Evolutionary conservation across 2,113 vertebrate species (phyloP), one percentile per base, ranked within the genome.

Genomic region (Scatophagus argus): DNA sequence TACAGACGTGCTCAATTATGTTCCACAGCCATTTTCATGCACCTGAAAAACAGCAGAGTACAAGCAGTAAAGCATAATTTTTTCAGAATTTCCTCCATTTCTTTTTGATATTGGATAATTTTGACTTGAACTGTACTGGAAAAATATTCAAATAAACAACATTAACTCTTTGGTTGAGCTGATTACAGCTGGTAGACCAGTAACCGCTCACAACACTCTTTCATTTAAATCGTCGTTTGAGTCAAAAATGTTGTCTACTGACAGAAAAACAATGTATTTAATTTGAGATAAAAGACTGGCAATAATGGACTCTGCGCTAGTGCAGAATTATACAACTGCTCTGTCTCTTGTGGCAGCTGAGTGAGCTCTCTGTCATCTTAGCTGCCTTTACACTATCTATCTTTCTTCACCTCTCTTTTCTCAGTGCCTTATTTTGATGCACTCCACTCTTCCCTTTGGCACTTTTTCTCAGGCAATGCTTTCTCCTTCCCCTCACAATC

Each of bases 351-450:
- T 25, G 25, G 25, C 9, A 32, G 31, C 32, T 43, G 25, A 56
- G 32, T 25, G 14, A 41, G 25, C 44, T 59, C 19, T 23, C 6
- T 44, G 52, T 55, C 61, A 66, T 67, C 38, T 36, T 8, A n/a
- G 2, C 52, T 41, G 13, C 36, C 34, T 54, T 38, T n/a, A 27
- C 29, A 8, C 54, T 1, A 2, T 31, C 46, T 39, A 7, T 39
- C 31, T 5, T 5, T 47, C 16, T 62, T 55, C 58, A 16, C 51
- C 51, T 61, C 32, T 54, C 25, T 52, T 72, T 67, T 43, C n/a
- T 34, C 10, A 11, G 3, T 27, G 36, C n/a, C 46, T 67, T 46
- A 67, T 74, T 74, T 72, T n/a, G 16, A 27, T 39, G 75, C 65
- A 38, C 16, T 29, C 17, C 7, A 60, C 36, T 39, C 39, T 41